Base-by-base conservation (phyloP, 2,888 invertebrate species). In the Epirrhoe alternata region DNA sequence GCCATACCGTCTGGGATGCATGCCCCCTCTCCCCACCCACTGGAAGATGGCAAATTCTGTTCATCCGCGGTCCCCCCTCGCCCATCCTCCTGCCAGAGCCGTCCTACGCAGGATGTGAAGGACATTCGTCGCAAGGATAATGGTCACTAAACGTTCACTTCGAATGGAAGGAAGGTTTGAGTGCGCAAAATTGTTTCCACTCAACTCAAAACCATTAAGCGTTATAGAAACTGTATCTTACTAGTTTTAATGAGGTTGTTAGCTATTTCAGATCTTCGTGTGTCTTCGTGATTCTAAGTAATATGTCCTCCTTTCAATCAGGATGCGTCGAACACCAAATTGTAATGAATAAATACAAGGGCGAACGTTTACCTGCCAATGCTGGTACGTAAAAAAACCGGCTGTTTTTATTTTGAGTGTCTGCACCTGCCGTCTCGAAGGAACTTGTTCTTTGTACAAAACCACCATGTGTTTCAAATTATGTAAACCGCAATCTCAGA, bases 351-450 rank as follows among this genome's bases (percentile, higher is more conserved):
- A 42, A 69, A 69, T 60, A 71, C 61, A 71, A 72, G 68, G 61
- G 68, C 71, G 71, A 72, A 62, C 68, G 69, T 77, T 75, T 86
- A 85, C 83, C 85, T 84, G 84, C 71, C 66, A 65, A 69, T 49
- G 50, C n/a, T 33, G 50, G 49, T 4, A 60, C 66, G 50, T 57
- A 70, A 59, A 84, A 86, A 84, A 80, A 74, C 73, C 58, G 79
- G 74, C 73, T 71, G 72, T 76, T 75, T 74, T 75, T 81, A 79
- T 82, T 82, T 80, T 74, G 76, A 78, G 75, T 76, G 71, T 82
- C 79, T 84, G 85, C 90, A 90, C 90, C 90, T 90, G 90, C 85
- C 76, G 65, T 52, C 17, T 35, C 59, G 16, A 56, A 30, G 49
- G 45, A 67, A 70, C 74, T 70, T 58, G 67, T 51, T 70, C 64